Evolutionary conservation across 2,797 vertebrate species (phyloP).

Genomic region (Alauda arvensis): DNA sequence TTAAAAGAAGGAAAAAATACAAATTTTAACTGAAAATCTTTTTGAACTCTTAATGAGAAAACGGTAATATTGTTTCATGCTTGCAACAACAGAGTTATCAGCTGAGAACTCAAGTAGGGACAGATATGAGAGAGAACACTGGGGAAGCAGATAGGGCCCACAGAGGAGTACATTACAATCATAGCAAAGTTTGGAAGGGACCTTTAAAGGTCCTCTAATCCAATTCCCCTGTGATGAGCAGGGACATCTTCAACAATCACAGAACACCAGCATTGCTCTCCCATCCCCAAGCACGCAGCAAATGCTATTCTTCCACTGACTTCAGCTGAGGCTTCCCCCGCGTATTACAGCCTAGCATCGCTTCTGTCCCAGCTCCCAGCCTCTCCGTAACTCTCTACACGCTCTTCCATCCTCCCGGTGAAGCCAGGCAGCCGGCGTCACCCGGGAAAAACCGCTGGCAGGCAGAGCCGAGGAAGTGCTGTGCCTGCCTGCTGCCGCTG

Average conservation of each 20-base stretch:
- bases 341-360: rapidly evolving
- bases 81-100: neutral
- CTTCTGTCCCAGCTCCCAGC: neutral
- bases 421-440: rapidly evolving
- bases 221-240: neutral
- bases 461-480: rapidly evolving
- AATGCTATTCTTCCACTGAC: neutral
- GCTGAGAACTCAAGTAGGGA: neutral
- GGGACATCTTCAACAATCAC: neutral
- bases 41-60: neutral
- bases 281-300: rapidly evolving
- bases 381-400: rapidly evolving
- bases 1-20: rapidly evolving
- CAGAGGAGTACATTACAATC: neutral
- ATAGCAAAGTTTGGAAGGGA: neutral
- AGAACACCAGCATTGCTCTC: neutral
- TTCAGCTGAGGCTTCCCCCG: rapidly evolving
- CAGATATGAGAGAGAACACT: neutral
- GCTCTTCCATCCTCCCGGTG: rapidly evolving
- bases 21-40: neutral
- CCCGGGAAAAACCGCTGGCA: rapidly evolving
- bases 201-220: neutral
- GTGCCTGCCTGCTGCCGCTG: neutral
- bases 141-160: neutral
- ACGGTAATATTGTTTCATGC: neutral